Base-by-base conservation (phyloP, 2,797 vertebrate genomes). In the Poeciliopsis gracilis region DNA sequence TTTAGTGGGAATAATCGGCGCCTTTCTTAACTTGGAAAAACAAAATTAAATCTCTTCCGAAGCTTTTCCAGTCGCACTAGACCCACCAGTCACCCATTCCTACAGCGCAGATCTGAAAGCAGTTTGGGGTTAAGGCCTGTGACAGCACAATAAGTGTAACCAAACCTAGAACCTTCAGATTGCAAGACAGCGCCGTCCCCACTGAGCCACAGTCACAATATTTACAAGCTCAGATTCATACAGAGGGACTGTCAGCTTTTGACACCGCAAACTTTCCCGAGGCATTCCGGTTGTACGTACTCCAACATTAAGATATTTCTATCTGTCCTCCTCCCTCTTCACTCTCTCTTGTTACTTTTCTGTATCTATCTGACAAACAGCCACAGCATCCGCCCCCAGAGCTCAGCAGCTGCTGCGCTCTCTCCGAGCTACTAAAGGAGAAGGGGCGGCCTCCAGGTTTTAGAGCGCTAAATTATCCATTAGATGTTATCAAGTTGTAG, bases 401-500 rank as follows among this genome's bases (percentile, higher is more conserved):
- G 83, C 90, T 87, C 85, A 83, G 86, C 86, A 91, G 90, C 89
- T 91, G 83, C 85, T 79, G 85, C 84, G 87, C 88, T 90, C 81
- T 89, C 82, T 89, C 82, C 77, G 76, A 73, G 84, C 84, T 87
- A 78, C 81, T 23, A 77, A 82, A 84, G 85, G 81, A 47, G 33
- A 83, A 86, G 82, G 87, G 82, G 85, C 45, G 76, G 90, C 94
- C 94, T 93, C 90, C 90, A 92, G 94, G 92, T 97, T 97, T 97
- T 97, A 95, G 93, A 96, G 95, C 84, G 93, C 95, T 97, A 97
- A 97, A 97, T 97, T 97, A 97, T 97, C 97, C 97, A 98, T 97
- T 97, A 97, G 96, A 97, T 97, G 97, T 97, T 97, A 97, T 97
- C 97, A 96, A 97, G 98, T 98, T 97, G 96, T 97, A 96, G 96